Conservation (phyloP, 2,113 vertebrate species). For the Oreamnos americanus region DNA sequence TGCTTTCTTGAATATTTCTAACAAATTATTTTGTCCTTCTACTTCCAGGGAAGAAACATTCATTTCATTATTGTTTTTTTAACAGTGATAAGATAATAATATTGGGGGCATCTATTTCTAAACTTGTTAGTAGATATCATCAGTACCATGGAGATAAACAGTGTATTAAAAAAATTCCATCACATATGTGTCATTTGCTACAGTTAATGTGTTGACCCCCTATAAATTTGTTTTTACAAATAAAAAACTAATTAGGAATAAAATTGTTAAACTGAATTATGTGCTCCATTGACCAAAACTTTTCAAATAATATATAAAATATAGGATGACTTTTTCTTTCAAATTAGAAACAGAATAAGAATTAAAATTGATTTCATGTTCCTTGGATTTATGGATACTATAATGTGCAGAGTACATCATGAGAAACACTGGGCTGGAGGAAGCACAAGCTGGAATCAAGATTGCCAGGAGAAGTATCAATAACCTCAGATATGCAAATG, state of each 20-base stretch:
- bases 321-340: background rate
- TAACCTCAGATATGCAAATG: background rate
- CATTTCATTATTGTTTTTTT: background rate
- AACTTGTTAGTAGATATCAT: background rate
- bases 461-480: background rate
- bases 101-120: background rate
- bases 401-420: background rate
- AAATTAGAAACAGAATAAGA: constrained; percentile 18
- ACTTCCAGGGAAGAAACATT: background rate
- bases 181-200: background rate
- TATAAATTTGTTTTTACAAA: constrained; percentile 17
- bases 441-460: background rate
- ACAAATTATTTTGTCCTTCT: background rate
- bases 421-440: background rate
- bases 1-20: background rate
- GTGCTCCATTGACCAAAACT: background rate
- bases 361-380: background rate
- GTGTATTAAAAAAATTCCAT: background rate
- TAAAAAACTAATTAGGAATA: background rate
- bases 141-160: background rate
- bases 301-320: constrained; percentile 29
- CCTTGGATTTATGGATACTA: background rate
- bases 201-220: background rate
- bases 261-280: background rate
- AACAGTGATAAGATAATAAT: constrained; percentile 2